Evolutionary conservation across 1,140 invertebrate genomes (phyloP).

Genomic region (Hycleus phaleratus): DNA sequence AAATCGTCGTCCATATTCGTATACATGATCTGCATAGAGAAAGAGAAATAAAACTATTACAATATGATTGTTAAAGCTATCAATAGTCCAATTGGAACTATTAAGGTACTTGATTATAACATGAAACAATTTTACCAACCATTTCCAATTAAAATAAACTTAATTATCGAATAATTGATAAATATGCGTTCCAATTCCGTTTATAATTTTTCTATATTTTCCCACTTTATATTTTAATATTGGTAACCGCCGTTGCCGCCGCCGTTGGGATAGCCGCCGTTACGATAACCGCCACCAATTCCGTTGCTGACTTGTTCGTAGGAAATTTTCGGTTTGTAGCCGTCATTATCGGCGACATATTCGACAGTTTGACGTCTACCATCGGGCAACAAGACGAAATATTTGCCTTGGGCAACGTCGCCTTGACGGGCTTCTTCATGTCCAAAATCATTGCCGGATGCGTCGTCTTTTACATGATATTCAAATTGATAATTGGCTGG

Average conservation of each 20-base stretch:
- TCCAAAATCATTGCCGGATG: slow-evolving; percentile 61
- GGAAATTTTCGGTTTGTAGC: slow-evolving; percentile 68
- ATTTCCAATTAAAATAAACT: too few species aligned
- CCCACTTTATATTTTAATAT: too few species aligned
- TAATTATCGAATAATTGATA: too few species aligned
- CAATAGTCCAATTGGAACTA: slow-evolving; percentile 4
- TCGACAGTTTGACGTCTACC: slow-evolving; percentile 68
- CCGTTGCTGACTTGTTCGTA: slow-evolving; percentile 56
- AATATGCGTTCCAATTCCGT: too few species aligned
- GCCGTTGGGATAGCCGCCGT: slow-evolving; percentile 24
- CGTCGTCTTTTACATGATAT: slow-evolving; percentile 62
- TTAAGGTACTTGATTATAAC: slow-evolving; percentile 5
- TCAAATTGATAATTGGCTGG: slow-evolving; percentile 68
- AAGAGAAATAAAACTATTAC: too few species aligned
- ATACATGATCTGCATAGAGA: background rate
- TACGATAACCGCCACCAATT: slow-evolving; percentile 34
- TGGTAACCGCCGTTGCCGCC: slow-evolving; percentile 4
- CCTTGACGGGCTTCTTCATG: slow-evolving; percentile 63
- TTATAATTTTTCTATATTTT: too few species aligned
- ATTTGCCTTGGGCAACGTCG: slow-evolving; percentile 57
- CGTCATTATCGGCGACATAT: slow-evolving; percentile 67
- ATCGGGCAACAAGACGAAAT: slow-evolving; percentile 67
- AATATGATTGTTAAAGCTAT: slow-evolving; percentile 3
- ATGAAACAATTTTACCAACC: too few species aligned
- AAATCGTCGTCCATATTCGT: slow-evolving; percentile 14